Base-by-base conservation (phyloP, 2,888 invertebrate genomes). In the Drosophila siamana region DNA sequence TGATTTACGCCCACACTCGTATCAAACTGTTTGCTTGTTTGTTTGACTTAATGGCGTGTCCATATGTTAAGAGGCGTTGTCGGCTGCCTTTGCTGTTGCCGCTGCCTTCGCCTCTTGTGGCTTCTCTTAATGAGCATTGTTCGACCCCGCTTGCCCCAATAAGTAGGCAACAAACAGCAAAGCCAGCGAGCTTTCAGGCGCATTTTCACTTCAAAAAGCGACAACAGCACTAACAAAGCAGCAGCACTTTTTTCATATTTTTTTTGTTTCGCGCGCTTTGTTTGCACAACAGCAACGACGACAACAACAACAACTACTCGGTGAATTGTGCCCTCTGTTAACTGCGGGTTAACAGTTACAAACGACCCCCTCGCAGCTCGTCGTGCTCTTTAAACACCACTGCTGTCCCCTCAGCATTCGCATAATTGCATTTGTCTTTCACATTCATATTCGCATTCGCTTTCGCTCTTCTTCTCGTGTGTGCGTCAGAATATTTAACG, bases 361-460 rank as follows among this genome's bases (percentile, higher is more conserved):
- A 55, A 55, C 19, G 30, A 16, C 5, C 0, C 9, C 11, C 16
- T 33, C n/a, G 19, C 16, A 13, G 0, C 28, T 8, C 19, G 19
- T n/a, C 16, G 33, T 40, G 22, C 15, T 15, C 11, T 13, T 24
- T 47, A 22, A 15, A 19, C 41, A 38, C 6, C 33, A 3, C 13
- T 9, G 38, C 16, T 19, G 44, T 24, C n/a, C 8, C 28, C 36
- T 38, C 13, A 0, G 13, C 36, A 44, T 22, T 47, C 47, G 51
- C 59, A 75, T 69, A 79, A 74, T 79, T 79, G 83, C 75, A 75
- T 75, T 79, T 75, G 79, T 68, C 63, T 78, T 71, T 60, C 33
- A 43, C 70, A 62, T 64, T 71, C 41, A 30, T 41, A 46, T 60
- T 69, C 59, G 55, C 59, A 36, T 51, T 65, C 59, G 55, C 48